Percentiles rank a stretch among this genome's conserved stretches.
Evolutionary conservation across 1,140 invertebrate genomes (phyloP).

Genomic region (Dermatophagoides farinae): DNA sequence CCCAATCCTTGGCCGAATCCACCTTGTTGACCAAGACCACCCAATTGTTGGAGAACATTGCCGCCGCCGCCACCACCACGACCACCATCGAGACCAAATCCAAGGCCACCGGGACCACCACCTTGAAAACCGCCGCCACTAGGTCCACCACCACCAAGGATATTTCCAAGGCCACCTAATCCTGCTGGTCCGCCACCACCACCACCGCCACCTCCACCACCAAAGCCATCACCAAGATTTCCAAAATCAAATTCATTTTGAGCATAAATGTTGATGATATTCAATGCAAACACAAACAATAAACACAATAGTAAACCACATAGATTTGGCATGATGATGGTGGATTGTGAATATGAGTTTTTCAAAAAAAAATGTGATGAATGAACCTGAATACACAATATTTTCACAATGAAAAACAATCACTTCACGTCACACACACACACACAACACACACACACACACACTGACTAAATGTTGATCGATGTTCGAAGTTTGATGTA

Average conservation of each 20-base stretch:
- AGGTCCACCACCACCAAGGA: not conserved
- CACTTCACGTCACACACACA: not conserved
- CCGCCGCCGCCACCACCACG: not conserved
- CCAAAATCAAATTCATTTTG: not conserved
- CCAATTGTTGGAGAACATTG: not conserved
- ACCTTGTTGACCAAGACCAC: not conserved
- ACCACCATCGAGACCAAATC: not conserved
- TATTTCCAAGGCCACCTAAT: not conserved
- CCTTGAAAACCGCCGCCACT: not conserved
- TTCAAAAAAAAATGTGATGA: no score
- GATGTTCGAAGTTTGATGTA: no score
- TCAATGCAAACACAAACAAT: not conserved
- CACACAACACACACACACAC: not conserved
- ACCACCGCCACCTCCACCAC: not conserved
- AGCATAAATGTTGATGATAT: not conserved
- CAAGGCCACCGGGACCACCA: not conserved
- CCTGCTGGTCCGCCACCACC: not conserved
- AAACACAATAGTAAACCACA: not conserved
- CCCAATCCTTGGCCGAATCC: slow-evolving; percentile 7
- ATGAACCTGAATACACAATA: no score
- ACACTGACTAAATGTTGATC: not conserved
- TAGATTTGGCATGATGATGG: not conserved
- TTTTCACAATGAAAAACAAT: no score
- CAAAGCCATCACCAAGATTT: not conserved
- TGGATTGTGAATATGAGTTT: not conserved